phyloP scores from a whole-genome alignment of 2,888 invertebrate genomes.

The Peribatodes rhomboidaria region DNA sequence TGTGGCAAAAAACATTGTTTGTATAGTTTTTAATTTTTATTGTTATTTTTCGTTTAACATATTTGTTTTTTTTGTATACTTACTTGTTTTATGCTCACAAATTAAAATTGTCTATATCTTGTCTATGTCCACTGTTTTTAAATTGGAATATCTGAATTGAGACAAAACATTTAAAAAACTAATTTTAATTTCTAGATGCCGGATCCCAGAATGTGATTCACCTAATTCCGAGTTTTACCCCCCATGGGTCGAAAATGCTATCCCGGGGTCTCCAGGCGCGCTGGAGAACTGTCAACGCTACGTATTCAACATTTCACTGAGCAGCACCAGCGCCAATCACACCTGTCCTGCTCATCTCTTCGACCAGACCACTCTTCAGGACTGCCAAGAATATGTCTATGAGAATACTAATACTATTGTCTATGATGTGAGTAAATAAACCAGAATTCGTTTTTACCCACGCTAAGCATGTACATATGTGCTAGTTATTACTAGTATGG shows the following conservation, averaged over 20 bases:
- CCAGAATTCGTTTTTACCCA: too few relatives aligned
- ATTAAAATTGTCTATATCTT: too few relatives aligned
- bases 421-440: conserved; percentile 67
- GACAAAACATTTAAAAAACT: too few relatives aligned
- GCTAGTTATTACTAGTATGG: too few relatives aligned
- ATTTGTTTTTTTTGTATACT: too few relatives aligned
- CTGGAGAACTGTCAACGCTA: conserved; percentile 81
- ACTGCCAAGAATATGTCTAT: conserved; percentile 68
- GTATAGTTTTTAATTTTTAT: too few relatives aligned
- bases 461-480: too few relatives aligned
- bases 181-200: conserved; percentile 39
- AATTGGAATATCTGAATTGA: too few relatives aligned
- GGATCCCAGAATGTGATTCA: conserved; percentile 40
- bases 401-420: conserved; percentile 71
- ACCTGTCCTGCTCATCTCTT: conserved; percentile 68
- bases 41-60: too few relatives aligned
- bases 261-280: conserved; percentile 62
- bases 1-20: too few relatives aligned
- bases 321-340: conserved; percentile 51
- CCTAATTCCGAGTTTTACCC: conserved; percentile 25
- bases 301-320: conserved; percentile 28
- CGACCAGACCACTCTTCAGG: conserved; percentile 49
- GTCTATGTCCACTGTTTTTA: not conserved
- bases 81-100: too few relatives aligned
- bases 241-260: conserved; percentile 58